These are phyloP conservation scores for Acropora tenuis DNA, from an alignment of 64 coral and sea anemone genomes.

Conservation along the genomic window DNA sequence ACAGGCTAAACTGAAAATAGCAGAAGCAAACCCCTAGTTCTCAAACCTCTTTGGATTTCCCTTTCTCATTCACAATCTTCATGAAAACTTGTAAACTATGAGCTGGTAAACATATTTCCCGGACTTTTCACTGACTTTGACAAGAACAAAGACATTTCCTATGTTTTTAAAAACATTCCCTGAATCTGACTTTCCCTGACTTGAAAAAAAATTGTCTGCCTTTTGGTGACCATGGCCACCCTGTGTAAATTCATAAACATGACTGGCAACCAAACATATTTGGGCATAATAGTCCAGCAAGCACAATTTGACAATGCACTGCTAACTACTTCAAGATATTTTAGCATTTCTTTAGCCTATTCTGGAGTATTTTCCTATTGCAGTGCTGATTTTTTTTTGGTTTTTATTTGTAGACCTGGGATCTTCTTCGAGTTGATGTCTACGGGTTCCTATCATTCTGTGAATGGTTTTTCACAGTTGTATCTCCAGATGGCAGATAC, in stretches of 20 bases:
- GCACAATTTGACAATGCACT: neutral
- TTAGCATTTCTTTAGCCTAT: neutral
- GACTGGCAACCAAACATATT: conserved; percentile 10
- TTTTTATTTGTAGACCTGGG: conserved; percentile 51
- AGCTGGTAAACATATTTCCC: conserved; percentile 3
- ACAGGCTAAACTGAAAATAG: conserved; percentile 4
- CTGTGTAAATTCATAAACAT: conserved; percentile 3
- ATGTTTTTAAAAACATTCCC: neutral
- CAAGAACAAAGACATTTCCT: neutral
- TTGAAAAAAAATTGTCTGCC: neutral
- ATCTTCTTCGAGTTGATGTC: conserved; percentile 35
- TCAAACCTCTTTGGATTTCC: neutral
- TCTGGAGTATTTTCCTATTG: conserved; percentile 3
- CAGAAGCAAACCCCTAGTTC: conserved; percentile 3
- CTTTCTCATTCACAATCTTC: conserved; percentile 11
- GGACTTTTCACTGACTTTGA: neutral
- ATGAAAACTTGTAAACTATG: conserved; percentile 7
- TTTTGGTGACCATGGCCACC: neutral
- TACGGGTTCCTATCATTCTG: conserved; percentile 56
- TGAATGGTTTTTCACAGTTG: conserved; percentile 33
- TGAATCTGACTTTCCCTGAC: neutral
- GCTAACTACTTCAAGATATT: neutral
- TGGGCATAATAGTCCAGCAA: neutral
- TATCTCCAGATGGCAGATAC: conserved; percentile 48
- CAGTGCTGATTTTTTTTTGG: neutral